These are phyloP conservation scores for Serinus canaria DNA, from an alignment of 2,113 vertebrate species.

Conservation along the genomic window DNA sequence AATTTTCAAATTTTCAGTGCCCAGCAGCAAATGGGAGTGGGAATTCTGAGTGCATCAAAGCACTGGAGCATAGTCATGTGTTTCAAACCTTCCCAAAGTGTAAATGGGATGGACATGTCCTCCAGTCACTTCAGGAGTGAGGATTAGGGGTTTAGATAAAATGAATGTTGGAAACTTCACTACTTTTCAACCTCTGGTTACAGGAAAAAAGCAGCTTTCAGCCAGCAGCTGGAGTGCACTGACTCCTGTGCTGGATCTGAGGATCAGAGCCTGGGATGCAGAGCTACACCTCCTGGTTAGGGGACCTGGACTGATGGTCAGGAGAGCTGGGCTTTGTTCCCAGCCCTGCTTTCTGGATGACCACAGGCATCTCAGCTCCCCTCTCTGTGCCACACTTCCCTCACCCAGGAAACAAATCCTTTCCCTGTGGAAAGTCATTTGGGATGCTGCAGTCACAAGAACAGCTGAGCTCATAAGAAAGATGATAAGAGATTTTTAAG, in stretches of 20 bases:
- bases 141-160: not conserved
- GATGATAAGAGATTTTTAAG: not conserved
- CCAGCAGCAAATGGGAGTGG: not conserved
- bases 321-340: not conserved
- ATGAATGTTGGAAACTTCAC: not conserved
- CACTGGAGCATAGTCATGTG: not conserved
- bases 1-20: not conserved
- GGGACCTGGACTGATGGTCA: not conserved
- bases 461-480: not conserved
- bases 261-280: not conserved
- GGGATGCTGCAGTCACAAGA: not conserved
- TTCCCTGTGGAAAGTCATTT: not conserved
- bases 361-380: not conserved
- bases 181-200: not conserved
- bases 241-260: not conserved
- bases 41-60: not conserved
- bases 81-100: not conserved
- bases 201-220: not conserved
- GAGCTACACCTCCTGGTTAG: not conserved
- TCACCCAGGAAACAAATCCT: not conserved
- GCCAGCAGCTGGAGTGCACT: not conserved
- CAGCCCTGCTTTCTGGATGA: not conserved
- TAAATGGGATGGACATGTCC: not conserved
- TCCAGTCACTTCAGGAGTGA: not conserved
- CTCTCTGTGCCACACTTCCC: not conserved